Evolutionary conservation across 2,113 vertebrate species (phyloP).

Genomic region (Plecotus auritus): DNA sequence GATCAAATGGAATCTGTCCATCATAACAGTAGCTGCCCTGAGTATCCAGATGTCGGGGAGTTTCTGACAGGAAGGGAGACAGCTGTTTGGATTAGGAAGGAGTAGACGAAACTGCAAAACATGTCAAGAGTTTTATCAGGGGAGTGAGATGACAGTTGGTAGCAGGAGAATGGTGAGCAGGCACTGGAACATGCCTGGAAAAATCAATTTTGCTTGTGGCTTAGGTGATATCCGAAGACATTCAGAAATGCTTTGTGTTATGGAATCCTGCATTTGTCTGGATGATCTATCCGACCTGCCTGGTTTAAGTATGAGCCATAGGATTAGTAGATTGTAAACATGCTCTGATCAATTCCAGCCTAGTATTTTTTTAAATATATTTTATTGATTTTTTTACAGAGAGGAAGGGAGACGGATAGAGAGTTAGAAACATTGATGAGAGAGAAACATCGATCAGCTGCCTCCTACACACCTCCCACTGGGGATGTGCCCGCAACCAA

Average conservation of each 20-base stretch:
- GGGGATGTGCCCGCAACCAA: no score
- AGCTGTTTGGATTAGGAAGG: slow-evolving; percentile 60
- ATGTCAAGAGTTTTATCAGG: slow-evolving; percentile 64
- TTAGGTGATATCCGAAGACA: slow-evolving; percentile 24
- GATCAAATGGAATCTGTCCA: slow-evolving; percentile 53
- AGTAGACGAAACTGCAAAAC: slow-evolving; percentile 31
- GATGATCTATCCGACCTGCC: not conserved
- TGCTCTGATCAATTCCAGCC: not conserved
- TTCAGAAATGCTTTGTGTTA: slow-evolving; percentile 28
- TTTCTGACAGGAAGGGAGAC: slow-evolving; percentile 59
- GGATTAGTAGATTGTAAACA: not conserved
- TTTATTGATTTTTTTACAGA: no score
- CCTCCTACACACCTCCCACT: no score
- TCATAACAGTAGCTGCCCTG: slow-evolving; percentile 29
- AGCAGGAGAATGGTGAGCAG: slow-evolving; percentile 44
- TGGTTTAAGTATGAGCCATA: slow-evolving; percentile 13
- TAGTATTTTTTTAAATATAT: not conserved
- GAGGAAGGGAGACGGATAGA: no score
- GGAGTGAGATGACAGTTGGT: slow-evolving; percentile 61
- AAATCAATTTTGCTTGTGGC: slow-evolving; percentile 59
- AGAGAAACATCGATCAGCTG: no score
- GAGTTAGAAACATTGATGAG: no score
- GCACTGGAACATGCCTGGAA: slow-evolving; percentile 56
- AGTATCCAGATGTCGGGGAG: slow-evolving; percentile 59
- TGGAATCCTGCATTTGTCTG: not conserved